Conservation (phyloP, 2,113 vertebrate species). For the Ailurus styani region DNA sequence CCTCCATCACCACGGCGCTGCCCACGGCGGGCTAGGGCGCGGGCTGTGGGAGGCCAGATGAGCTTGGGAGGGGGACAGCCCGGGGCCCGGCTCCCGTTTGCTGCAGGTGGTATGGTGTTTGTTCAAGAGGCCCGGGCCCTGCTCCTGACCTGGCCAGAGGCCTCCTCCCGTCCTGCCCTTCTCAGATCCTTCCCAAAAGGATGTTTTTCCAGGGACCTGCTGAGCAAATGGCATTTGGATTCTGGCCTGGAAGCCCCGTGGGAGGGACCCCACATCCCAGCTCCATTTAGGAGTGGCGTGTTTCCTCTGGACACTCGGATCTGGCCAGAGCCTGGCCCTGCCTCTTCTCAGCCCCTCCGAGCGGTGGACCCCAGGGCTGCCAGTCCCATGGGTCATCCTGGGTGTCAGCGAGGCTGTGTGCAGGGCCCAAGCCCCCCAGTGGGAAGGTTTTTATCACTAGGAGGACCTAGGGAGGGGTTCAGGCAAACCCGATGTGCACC, state of each 20-base stretch:
- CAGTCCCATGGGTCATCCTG: accelerated
- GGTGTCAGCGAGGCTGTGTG: neutral
- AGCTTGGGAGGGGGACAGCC: neutral
- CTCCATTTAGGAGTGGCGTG: neutral
- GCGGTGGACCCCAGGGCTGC: accelerated
- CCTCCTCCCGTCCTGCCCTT: neutral
- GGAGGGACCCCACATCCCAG: neutral
- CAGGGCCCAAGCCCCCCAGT: accelerated
- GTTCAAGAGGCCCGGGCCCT: neutral
- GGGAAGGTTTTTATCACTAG: neutral
- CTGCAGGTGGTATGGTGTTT: neutral
- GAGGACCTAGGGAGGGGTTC: neutral
- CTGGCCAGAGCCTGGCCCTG: neutral
- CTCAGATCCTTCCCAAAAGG: neutral
- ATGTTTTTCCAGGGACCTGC: constrained; percentile 4
- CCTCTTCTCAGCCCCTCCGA: neutral
- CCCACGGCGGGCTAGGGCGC: accelerated
- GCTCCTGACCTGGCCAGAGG: neutral
- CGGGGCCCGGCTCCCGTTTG: neutral
- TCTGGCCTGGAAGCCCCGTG: neutral
- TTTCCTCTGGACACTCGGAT: neutral
- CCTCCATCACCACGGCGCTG: accelerated
- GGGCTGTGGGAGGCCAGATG: neutral
- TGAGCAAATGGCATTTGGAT: neutral
- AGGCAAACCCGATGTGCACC: accelerated